Evolutionary conservation across 2,113 vertebrate genomes (phyloP), one percentile per base, ranked within the genome.

Genomic region (Sander lucioperca): DNA sequence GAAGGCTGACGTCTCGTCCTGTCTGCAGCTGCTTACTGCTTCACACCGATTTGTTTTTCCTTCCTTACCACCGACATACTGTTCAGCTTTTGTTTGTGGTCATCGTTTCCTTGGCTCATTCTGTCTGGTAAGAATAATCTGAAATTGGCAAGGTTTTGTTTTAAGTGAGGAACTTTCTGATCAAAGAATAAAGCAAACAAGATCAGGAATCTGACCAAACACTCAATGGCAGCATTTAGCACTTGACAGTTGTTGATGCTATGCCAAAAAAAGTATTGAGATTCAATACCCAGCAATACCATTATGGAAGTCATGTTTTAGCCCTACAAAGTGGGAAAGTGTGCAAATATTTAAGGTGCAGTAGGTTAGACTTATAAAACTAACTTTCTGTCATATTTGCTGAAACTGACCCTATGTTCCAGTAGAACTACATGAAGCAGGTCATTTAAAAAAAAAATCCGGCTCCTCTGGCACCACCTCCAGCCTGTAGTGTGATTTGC

Each of bases 1-100:
- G 50, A 23, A 64, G 69, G 65, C 70, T 45, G 73, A 53, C 68
- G 16, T 69, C 58, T 25, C 74, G 25, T 63, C 70, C 15, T 2
- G 3, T 59, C 80, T 83, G 74, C 72, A 45, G 25, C 79, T 64
- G 47, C 68, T 69, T 11, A 4, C 54, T 62, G 72, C 1, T 72
- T 45, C 54, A 23, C 18, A 33, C 11, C 51, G 36, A 11, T 47
- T 30, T 23, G 36, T 53, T 83, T 75, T 48, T 51, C 21, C 65
- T 6, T 47, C 54, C 7, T n/a, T 0, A 5, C 8, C 59, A 2
- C 65, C 45, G 50, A 68, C 33, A 3, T 10, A 5, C 21, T 67
- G 8, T 30, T 10, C n/a, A 23, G 23, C 11, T 23, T 53, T 61
- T 45, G n/a, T 58, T 65, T 21, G 6, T 7, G 18, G 14, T 39